phyloP scores from a whole-genome alignment of 2,888 invertebrate genomes.

The Aphrophora alni region DNA sequence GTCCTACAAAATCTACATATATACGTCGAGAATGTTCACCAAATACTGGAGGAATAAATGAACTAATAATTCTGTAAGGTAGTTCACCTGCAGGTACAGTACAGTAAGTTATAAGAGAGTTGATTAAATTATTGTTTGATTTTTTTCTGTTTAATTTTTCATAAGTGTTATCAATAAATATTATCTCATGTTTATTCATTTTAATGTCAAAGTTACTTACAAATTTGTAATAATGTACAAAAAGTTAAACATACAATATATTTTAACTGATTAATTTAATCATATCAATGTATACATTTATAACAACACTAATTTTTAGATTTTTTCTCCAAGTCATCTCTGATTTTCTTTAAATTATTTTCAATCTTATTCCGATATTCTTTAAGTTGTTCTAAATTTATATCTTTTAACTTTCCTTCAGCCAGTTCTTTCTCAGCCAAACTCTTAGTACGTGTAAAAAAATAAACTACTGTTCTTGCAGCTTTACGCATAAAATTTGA shows the following conservation, averaged over 20 bases:
- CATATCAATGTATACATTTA: background rate
- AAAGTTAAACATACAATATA: too few species aligned
- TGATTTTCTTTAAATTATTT: slow-evolving; percentile 49
- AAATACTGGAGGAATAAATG: slow-evolving; percentile 58
- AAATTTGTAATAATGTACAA: background rate
- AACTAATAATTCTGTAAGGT: slow-evolving; percentile 56
- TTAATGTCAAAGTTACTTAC: background rate
- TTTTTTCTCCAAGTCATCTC: slow-evolving; percentile 49
- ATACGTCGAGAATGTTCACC: slow-evolving; percentile 55
- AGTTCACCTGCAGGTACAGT: slow-evolving; percentile 55
- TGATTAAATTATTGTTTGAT: slow-evolving; percentile 25
- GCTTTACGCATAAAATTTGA: slow-evolving; percentile 83
- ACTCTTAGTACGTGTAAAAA: slow-evolving; percentile 68
- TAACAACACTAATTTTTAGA: slow-evolving; percentile 40
- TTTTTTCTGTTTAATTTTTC: slow-evolving; percentile 23
- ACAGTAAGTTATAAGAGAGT: slow-evolving; percentile 51
- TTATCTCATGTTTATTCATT: slow-evolving; percentile 41
- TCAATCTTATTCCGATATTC: slow-evolving; percentile 34
- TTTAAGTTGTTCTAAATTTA: slow-evolving; percentile 22
- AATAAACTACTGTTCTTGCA: slow-evolving; percentile 78
- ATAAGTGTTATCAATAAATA: slow-evolving; percentile 44
- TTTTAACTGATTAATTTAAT: background rate
- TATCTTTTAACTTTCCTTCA: slow-evolving; percentile 31
- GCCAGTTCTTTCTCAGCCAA: slow-evolving; percentile 47
- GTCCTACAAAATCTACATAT: slow-evolving; percentile 59